Evolutionary conservation across 2,888 invertebrate species (phyloP).

Genomic region (Norana najaformis): DNA sequence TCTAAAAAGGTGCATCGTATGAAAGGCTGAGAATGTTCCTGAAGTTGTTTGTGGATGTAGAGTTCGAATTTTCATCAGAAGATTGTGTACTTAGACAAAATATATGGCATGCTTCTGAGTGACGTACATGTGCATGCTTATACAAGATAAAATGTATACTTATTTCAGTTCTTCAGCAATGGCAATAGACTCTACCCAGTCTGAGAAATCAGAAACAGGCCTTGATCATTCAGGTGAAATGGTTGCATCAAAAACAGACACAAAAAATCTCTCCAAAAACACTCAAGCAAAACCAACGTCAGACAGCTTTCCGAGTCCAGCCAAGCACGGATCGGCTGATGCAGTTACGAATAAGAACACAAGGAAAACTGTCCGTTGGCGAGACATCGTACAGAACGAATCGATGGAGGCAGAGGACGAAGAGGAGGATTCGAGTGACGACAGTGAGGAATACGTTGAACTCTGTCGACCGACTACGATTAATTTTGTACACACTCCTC

Average conservation of each 20-base stretch:
- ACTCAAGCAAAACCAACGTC: not conserved
- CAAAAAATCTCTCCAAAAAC: not conserved
- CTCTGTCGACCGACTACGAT: not conserved
- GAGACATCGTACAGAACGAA: conserved; percentile 17
- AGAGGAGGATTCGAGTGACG: not conserved
- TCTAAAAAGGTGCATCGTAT: too few species aligned
- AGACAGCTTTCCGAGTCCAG: not conserved
- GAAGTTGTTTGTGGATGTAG: too few species aligned
- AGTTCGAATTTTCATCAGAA: too few species aligned
- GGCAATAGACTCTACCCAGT: not conserved
- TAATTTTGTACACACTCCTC: conserved; percentile 6
- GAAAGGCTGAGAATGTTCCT: too few species aligned
- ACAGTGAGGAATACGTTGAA: conserved; percentile 19
- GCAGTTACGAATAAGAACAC: not conserved
- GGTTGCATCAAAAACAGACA: not conserved
- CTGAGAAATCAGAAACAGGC: not conserved
- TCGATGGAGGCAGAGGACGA: conserved; percentile 25
- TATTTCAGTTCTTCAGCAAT: not conserved
- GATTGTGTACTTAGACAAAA: too few species aligned
- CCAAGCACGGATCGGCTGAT: not conserved
- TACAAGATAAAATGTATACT: not conserved
- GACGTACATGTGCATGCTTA: too few species aligned
- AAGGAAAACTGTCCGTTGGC: not conserved
- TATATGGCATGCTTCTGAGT: too few species aligned
- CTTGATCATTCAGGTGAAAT: not conserved